Evolutionary conservation across 2,888 invertebrate genomes (phyloP), one percentile per base, ranked within the genome.

Genomic region (Lepidochrysops patricia): DNA sequence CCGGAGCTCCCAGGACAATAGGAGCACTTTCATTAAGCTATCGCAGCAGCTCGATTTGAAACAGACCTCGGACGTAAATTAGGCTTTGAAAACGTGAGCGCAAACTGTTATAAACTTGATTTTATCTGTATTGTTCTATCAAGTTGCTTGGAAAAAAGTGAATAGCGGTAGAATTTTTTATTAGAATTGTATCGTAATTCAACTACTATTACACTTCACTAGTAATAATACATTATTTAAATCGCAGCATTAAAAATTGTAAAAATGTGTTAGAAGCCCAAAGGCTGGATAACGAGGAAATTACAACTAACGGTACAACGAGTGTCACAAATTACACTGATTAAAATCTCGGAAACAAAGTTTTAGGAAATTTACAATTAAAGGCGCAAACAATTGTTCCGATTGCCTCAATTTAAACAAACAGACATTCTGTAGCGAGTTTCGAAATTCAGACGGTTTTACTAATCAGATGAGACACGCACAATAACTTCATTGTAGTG

Each of bases 381-480:
- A 43, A 64, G 64, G 64, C 54, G 61, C 59, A 49, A 65, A 61
- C 58, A 61, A 62, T 52, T 57, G 58, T 59, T 60, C 35, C 58
- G 61, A 66, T 64, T 61, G 60, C 61, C 61, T 64, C 62, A 57
- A 57, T 62, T 65, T 29, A 60, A 62, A 58, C 61, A 60, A 62
- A 62, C 54, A 58, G 59, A 27, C 52, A 62, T 64, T 64, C 57
- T 62, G 60, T 65, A 64, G 57, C 59, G 60, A 66, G 56, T 64
- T 69, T 70, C 70, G 65, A 67, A 72, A 69, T 67, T 70, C 64
- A 67, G 68, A 67, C 66, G 61, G 66, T 58, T 57, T 57, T 60
- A 68, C 64, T 70, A 69, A 69, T 69, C 62, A 67, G 66, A 63
- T 63, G 63, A 50, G 62, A 48, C 65, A 61, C 60, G 65, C 64